Evolutionary conservation across 2,113 vertebrate genomes (phyloP).

Genomic region (Uropsilus gracilis): DNA sequence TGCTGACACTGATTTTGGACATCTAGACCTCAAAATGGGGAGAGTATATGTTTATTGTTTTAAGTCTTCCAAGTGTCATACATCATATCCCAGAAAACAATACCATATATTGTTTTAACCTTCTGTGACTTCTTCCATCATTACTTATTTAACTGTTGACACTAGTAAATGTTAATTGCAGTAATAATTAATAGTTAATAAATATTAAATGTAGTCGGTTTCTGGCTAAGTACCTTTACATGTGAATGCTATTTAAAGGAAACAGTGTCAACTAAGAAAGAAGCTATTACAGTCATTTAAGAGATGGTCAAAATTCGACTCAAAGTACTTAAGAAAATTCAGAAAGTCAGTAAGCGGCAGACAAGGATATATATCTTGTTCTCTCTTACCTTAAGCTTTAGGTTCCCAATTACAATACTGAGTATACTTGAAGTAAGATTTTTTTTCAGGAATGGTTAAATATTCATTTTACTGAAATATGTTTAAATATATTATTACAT

Average conservation of each 20-base stretch:
- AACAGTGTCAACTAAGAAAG: not conserved
- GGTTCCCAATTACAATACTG: not conserved
- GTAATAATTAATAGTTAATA: not conserved
- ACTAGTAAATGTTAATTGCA: not conserved
- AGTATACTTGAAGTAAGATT: slow-evolving; percentile 10
- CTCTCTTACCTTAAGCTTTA: not conserved
- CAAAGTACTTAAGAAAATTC: not conserved
- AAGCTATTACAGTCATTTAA: not conserved
- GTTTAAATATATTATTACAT: slow-evolving; percentile 30
- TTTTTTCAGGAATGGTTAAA: slow-evolving; percentile 31
- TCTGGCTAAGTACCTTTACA: not conserved
- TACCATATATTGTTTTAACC: not conserved
- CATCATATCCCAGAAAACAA: not conserved
- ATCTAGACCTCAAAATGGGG: not conserved
- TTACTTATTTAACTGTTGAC: not conserved
- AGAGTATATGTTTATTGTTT: not conserved
- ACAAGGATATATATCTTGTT: not conserved
- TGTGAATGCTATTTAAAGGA: not conserved
- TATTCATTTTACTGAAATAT: slow-evolving; percentile 34
- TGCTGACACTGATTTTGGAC: not conserved
- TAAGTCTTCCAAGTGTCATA: not conserved
- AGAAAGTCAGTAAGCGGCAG: not conserved
- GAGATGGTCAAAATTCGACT: not conserved
- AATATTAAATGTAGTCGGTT: not conserved
- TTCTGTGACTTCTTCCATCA: not conserved